Evolutionary conservation across 2,797 vertebrate species (phyloP), one percentile per base, ranked within the genome.

Genomic region (Thripadectes ignobilis): DNA sequence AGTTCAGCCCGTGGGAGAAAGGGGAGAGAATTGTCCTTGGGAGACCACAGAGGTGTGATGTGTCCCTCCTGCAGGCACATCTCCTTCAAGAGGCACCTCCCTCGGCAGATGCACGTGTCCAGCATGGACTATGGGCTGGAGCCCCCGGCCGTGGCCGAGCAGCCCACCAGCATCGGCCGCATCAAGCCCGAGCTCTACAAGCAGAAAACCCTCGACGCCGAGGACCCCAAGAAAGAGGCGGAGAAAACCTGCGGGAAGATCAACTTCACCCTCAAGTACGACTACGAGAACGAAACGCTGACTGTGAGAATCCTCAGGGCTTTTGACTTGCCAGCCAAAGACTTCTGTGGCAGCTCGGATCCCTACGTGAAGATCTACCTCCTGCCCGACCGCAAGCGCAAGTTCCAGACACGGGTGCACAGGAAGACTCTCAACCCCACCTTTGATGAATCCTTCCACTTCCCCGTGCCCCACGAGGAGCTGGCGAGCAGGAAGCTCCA

Each of bases 301-400:
- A 97, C 99, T 0, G 99, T 99, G 69, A 98, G 98, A 71, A 99
- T 99, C 92, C 98, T 99, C 96, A 98, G 98, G 96, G 99, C 99
- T 29, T 98, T 99, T 34, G 99, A 99, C 96, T 98, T 99, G 48
- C 99, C 99, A 1, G 99, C 99, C 97, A 99, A 99, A 96, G 99
- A 99, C 97, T 98, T 99, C 45, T 99, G 99, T 0, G 99, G 99
- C 97, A 99, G 99, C 76, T 99, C 99, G 5, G 99, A 99, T 95
- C 99, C 99, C 34, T 99, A 99, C 1, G 99, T 99, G 93, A 99
- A 99, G 98, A 97, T 99, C 97, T 99, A 99, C 98, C 98, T 99
- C 96, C 98, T 99, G 96, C 99, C 99, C 0, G 99, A 99, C 96
- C 98, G 99, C 96, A 99, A 99, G 94, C 97, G 98, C 97, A 99